phyloP scores from a whole-genome alignment of 1,140 invertebrate species.

The Metaphire vulgaris region DNA sequence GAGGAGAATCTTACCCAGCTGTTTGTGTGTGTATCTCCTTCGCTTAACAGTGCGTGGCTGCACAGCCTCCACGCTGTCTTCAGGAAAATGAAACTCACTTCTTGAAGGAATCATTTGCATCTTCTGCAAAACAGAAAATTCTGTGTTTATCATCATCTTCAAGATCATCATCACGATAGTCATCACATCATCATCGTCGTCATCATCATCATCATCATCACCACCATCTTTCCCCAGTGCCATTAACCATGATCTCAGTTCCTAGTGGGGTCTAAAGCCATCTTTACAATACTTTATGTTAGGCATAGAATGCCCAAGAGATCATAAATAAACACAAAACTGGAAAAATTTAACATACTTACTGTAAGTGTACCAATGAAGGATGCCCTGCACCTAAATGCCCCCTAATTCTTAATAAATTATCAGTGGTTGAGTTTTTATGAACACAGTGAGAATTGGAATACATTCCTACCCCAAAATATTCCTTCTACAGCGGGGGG shows the following conservation, averaged over 20 bases:
- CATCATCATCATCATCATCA: neutral
- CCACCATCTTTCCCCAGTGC: neutral
- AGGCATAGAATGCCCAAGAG: too few species aligned
- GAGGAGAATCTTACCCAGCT: conserved; percentile 58
- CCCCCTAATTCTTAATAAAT: too few species aligned
- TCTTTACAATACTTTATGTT: too few species aligned
- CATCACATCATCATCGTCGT: neutral
- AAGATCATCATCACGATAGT: neutral
- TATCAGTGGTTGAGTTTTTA: too few species aligned
- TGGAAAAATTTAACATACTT: too few species aligned
- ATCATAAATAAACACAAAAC: too few species aligned
- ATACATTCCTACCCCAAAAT: too few species aligned
- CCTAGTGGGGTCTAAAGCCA: neutral
- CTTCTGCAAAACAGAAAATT: conserved; percentile 1
- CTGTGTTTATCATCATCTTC: neutral
- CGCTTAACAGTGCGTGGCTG: conserved; percentile 77
- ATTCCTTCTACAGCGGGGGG: too few species aligned
- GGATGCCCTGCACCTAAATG: too few species aligned
- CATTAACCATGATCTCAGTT: neutral
- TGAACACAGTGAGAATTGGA: too few species aligned
- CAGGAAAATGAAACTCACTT: conserved; percentile 82
- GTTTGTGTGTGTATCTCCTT: conserved; percentile 68
- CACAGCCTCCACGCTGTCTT: conserved; percentile 88
- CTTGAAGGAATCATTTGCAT: conserved; percentile 52
- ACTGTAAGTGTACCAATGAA: too few species aligned